Evolutionary conservation across 64 coral and sea anemone genomes (phyloP).

Genomic region (Pocillopora verrucosa): DNA sequence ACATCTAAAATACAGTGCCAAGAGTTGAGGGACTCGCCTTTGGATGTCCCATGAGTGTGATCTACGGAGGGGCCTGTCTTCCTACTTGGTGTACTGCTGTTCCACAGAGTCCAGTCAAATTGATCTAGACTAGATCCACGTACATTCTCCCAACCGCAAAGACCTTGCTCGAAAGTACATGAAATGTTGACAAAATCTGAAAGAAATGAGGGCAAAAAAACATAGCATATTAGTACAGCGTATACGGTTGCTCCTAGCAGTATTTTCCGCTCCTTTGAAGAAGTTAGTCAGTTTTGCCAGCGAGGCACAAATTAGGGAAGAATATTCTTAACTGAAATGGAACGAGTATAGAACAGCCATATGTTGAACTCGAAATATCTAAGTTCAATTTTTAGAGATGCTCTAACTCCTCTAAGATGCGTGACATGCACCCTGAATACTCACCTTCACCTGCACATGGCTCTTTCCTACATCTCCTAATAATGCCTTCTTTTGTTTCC

Average conservation of each 20-base stretch:
- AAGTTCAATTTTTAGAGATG: too few relatives aligned
- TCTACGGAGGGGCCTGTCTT: slow-evolving; percentile 66
- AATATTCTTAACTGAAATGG: too few relatives aligned
- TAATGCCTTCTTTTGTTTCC: slow-evolving; percentile 20
- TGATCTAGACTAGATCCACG: slow-evolving; percentile 39
- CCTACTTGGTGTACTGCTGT: slow-evolving; percentile 55
- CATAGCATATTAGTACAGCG: background rate
- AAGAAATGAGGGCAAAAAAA: background rate
- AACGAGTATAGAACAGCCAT: too few relatives aligned
- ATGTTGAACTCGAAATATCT: too few relatives aligned
- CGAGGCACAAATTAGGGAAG: too few relatives aligned
- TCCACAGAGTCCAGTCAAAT: slow-evolving; percentile 67
- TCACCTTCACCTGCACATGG: slow-evolving; percentile 46
- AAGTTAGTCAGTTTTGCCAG: too few relatives aligned
- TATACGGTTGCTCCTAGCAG: too few relatives aligned
- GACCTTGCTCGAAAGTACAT: slow-evolving; percentile 75
- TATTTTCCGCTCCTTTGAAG: too few relatives aligned
- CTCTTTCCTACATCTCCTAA: slow-evolving; percentile 16
- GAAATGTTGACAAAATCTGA: slow-evolving; percentile 49
- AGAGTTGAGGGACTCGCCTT: slow-evolving; percentile 32
- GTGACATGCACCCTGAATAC: background rate
- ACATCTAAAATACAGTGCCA: background rate
- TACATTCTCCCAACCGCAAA: slow-evolving; percentile 75
- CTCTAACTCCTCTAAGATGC: too few relatives aligned
- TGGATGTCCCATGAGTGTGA: slow-evolving; percentile 55